Conservation (phyloP, 2,797 vertebrate genomes). For the Psittacula echo region DNA sequence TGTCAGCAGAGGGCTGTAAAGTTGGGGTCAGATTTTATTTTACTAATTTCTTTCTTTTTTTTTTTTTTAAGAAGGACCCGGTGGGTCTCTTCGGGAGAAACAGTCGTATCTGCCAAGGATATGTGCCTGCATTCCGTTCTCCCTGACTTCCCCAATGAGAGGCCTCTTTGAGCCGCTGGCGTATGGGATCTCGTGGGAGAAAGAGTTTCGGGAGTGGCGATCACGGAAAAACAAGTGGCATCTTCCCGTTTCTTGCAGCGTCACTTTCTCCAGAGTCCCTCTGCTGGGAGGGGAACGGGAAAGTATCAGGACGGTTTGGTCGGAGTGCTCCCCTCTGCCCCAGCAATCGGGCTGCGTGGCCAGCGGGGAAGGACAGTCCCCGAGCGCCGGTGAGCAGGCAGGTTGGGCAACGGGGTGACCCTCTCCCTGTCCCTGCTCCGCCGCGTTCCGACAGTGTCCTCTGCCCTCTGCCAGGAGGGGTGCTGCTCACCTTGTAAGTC, state of each 20-base stretch:
- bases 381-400: neutral
- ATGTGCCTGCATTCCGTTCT: accelerated
- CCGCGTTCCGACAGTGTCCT: neutral
- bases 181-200: neutral
- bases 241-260: neutral
- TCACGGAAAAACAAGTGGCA: neutral
- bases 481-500: neutral
- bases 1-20: neutral
- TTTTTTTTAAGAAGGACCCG: accelerated
- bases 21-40: too few relatives aligned
- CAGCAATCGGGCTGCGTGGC: accelerated
- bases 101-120: too few relatives aligned
- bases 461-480: neutral
- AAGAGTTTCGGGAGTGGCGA: neutral
- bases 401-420: neutral
- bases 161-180: neutral
- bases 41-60: too few relatives aligned
- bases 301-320: neutral
- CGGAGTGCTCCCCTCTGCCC: neutral
- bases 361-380: accelerated
- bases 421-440: accelerated
- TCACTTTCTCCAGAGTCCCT: neutral
- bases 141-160: neutral
- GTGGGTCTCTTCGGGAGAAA: neutral
- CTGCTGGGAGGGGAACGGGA: neutral